Percentiles rank a stretch among this genome's conserved stretches.
phyloP scores from a whole-genome alignment of 2,113 vertebrate genomes.

The Herpailurus yagouaroundi region DNA sequence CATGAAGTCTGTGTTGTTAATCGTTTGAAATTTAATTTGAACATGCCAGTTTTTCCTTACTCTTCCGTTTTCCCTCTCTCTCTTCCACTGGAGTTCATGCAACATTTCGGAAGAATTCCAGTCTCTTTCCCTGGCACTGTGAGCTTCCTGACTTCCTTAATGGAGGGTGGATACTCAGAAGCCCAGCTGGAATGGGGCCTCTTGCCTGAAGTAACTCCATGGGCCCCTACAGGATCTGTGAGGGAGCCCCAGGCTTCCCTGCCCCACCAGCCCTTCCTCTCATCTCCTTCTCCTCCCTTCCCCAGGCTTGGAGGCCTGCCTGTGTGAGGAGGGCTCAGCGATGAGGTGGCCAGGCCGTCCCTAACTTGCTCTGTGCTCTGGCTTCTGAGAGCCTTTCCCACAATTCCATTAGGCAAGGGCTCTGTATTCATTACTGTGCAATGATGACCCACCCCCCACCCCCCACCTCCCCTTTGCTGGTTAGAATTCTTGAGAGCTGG shows the following conservation, averaged over 20 bases:
- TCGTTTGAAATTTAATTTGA: slow-evolving; percentile 29
- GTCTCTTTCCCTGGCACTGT: neutral
- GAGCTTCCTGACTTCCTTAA: neutral
- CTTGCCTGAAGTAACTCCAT: neutral
- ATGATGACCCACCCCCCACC: neutral
- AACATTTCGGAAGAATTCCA: neutral
- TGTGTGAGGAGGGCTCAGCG: neutral
- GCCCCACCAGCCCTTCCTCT: neutral
- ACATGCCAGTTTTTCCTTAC: neutral
- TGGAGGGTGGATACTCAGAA: neutral
- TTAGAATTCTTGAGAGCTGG: neutral
- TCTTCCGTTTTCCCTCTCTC: neutral
- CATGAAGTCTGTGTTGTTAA: neutral
- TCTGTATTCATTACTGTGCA: neutral
- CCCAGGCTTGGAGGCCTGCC: neutral
- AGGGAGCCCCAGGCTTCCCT: neutral
- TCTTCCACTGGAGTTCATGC: neutral
- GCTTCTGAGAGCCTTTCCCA: neutral
- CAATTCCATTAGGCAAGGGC: neutral
- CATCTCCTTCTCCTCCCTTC: neutral
- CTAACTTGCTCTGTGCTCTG: neutral
- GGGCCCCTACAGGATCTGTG: neutral
- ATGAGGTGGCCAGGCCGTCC: neutral
- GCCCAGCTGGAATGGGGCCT: neutral
- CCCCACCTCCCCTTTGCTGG: neutral